Evolutionary conservation across 2,888 invertebrate genomes (phyloP).

Genomic region (Harpalus rubripes): DNA sequence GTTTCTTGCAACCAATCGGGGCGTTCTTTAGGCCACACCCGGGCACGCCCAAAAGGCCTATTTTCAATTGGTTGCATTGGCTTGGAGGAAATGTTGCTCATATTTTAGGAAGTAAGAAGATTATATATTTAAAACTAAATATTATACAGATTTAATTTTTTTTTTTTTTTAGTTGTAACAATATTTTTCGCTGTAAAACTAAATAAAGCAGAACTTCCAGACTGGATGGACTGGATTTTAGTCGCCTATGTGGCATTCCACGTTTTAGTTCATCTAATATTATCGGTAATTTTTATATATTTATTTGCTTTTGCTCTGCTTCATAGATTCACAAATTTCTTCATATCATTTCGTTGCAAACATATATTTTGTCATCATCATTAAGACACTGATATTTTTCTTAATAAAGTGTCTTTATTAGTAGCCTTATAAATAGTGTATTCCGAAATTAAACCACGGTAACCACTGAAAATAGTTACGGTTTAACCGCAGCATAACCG

Average conservation of each 20-base stretch:
- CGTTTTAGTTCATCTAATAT: conserved; percentile 90
- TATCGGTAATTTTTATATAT: conserved; percentile 82
- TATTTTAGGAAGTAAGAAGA: conserved; percentile 88
- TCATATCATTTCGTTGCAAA: no score
- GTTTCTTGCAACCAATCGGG: conserved; percentile 92
- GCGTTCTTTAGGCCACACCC: conserved; percentile 93
- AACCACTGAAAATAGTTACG: no score
- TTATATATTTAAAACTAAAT: conserved; percentile 4
- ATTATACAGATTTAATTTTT: background rate
- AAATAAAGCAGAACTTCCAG: conserved; percentile 90
- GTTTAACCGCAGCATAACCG: no score
- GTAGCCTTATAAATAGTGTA: no score
- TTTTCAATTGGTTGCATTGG: conserved; percentile 97
- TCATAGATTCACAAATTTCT: background rate
- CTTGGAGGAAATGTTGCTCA: conserved; percentile 92
- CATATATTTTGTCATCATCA: no score
- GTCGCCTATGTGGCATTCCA: conserved; percentile 94
- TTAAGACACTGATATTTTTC: no score
- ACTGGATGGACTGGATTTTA: conserved; percentile 93
- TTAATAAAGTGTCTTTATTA: no score
- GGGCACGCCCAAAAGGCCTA: conserved; percentile 86
- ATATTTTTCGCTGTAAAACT: conserved; percentile 95
- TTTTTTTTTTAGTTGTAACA: conserved; percentile 85
- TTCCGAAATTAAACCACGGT: no score
- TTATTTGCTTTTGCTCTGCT: background rate